Percentiles rank a stretch among this genome's conserved stretches.
Evolutionary conservation across 2,888 invertebrate genomes (phyloP).

Genomic region (Hyposoter dolosus): DNA sequence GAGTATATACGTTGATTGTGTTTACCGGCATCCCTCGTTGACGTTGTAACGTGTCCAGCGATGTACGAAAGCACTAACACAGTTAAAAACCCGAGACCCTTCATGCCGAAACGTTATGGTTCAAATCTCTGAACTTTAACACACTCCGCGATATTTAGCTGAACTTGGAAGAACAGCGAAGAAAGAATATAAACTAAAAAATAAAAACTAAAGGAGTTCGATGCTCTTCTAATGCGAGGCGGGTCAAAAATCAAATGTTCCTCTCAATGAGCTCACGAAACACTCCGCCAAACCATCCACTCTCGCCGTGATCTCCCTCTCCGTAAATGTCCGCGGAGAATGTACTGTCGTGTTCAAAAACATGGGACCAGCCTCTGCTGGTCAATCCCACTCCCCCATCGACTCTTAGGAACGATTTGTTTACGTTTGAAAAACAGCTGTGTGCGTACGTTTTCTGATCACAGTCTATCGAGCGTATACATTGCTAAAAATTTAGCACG

Average conservation of each 20-base stretch:
- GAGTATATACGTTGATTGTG: neutral
- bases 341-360: slow-evolving; percentile 31
- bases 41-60: slow-evolving; percentile 56
- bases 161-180: neutral
- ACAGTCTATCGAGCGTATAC: too few species aligned
- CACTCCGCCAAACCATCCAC: slow-evolving; percentile 16
- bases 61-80: slow-evolving; percentile 61
- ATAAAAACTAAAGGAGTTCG: neutral
- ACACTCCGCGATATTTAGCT: neutral
- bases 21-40: slow-evolving; percentile 62
- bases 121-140: neutral
- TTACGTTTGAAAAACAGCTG: slow-evolving; percentile 31
- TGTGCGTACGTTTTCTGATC: neutral
- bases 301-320: slow-evolving; percentile 13
- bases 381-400: neutral
- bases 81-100: slow-evolving; percentile 53
- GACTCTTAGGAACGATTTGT: slow-evolving; percentile 4
- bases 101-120: slow-evolving; percentile 50
- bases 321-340: slow-evolving; percentile 19
- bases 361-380: slow-evolving; percentile 13
- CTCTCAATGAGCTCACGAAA: slow-evolving; percentile 27
- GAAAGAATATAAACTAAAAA: neutral
- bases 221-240: neutral
- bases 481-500: neutral
- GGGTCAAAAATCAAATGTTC: slow-evolving; percentile 29